Evolutionary conservation across 2,888 invertebrate genomes (phyloP).

Genomic region (Atherix ibis): DNA sequence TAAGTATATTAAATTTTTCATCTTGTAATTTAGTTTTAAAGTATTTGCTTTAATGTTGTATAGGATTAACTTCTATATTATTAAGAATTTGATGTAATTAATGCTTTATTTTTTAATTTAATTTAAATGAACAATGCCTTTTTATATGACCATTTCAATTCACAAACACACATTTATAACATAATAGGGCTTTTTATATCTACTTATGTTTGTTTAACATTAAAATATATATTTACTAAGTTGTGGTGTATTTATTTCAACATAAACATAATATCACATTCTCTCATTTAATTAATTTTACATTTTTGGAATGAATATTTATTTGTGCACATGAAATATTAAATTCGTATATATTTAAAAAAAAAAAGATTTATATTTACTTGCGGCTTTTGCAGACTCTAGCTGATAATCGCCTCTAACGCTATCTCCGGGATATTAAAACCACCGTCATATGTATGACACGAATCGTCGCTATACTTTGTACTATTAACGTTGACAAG

Average conservation of each 20-base stretch:
- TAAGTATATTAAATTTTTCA: too few relatives aligned
- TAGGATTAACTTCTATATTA: too few relatives aligned
- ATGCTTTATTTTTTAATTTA: too few relatives aligned
- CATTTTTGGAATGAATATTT: constrained; percentile 62
- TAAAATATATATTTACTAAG: too few relatives aligned
- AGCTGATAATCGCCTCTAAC: constrained; percentile 65
- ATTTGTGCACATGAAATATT: constrained; percentile 24
- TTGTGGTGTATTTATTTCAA: too few relatives aligned
- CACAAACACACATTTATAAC: constrained; percentile 85
- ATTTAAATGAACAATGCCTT: too few relatives aligned
- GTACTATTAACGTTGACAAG: constrained; percentile 6
- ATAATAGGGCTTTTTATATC: too few relatives aligned
- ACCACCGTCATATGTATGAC: constrained; percentile 73
- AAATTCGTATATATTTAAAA: constrained; percentile 15
- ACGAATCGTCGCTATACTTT: constrained; percentile 44
- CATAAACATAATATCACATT: too few relatives aligned
- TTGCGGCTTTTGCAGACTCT: constrained; percentile 86
- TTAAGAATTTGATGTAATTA: too few relatives aligned
- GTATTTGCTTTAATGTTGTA: too few relatives aligned
- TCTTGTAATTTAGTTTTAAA: too few relatives aligned
- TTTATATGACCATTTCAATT: constrained; percentile 63
- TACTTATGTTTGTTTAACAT: too few relatives aligned
- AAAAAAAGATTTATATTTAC: constrained; percentile 42
- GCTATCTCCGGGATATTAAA: constrained; percentile 70
- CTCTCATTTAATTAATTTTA: constrained; percentile 78